A percentile compares a stretch with the other conserved stretches of the same genome.
These are phyloP conservation scores for Eidolon dupreanum DNA, from an alignment of 2,797 vertebrate genomes.

Conservation along the genomic window DNA sequence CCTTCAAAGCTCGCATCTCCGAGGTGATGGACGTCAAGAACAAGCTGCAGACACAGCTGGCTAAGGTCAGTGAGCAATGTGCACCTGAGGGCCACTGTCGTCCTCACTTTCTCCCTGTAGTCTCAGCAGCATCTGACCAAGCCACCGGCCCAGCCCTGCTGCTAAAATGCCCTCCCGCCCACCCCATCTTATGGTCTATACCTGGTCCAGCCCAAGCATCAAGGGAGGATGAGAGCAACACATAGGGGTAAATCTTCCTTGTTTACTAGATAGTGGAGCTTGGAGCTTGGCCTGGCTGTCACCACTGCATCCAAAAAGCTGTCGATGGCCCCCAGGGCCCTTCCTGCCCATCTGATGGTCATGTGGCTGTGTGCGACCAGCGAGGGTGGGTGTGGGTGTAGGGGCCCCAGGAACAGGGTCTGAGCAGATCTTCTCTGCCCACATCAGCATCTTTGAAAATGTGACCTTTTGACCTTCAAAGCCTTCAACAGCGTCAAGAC, in stretches of 20 bases:
- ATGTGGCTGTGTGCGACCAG: background rate
- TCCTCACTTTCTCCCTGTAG: accelerated
- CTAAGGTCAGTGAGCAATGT: conserved; percentile 81
- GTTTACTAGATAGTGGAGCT: background rate
- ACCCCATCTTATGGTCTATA: background rate
- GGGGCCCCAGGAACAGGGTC: background rate
- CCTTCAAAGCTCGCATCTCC: conserved; percentile 76
- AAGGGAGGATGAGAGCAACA: background rate
- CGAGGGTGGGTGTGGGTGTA: background rate
- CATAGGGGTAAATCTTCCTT: background rate
- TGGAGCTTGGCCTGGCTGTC: background rate
- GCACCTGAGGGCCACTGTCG: accelerated
- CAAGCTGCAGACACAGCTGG: conserved; percentile 82
- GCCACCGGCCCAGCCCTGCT: accelerated
- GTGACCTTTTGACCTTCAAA: background rate
- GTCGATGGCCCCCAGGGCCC: background rate
- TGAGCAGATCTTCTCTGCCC: background rate
- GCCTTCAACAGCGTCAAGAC: background rate
- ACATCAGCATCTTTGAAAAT: background rate
- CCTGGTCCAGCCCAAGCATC: background rate
- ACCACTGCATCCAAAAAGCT: background rate
- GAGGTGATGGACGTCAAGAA: conserved; percentile 83
- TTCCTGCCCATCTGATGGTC: background rate
- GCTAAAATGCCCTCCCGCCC: accelerated
- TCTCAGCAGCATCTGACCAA: background rate